Conservation (phyloP, 1,140 invertebrate species). For the Diorhabda sublineata region DNA sequence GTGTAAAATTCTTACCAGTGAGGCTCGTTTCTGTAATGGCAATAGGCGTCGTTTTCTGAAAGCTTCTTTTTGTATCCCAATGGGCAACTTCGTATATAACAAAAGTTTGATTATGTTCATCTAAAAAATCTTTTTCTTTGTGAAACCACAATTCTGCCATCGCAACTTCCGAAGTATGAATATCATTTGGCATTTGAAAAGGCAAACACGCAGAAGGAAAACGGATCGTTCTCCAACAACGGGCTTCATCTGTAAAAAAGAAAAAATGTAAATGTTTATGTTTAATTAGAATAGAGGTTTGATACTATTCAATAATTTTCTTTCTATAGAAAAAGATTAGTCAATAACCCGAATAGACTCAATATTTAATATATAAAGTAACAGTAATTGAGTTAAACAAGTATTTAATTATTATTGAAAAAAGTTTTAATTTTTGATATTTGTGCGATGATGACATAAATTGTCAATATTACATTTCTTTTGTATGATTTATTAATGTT, state of each 20-base stretch:
- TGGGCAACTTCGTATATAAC: conserved; percentile 75
- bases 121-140: conserved; percentile 57
- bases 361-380: too few species aligned
- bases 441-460: too few species aligned
- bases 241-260: conserved; percentile 40
- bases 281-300: too few species aligned
- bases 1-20: conserved; percentile 48
- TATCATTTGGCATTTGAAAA: conserved; percentile 64
- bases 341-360: too few species aligned
- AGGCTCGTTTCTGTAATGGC: conserved; percentile 68
- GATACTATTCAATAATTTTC: too few species aligned
- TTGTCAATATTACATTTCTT: too few species aligned
- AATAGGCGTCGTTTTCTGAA: conserved; percentile 68
- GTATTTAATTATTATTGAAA: too few species aligned
- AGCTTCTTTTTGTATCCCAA: conserved; percentile 65
- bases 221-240: conserved; percentile 42
- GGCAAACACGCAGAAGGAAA: conserved; percentile 66
- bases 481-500: too few species aligned
- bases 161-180: conserved; percentile 65
- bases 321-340: too few species aligned
- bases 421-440: too few species aligned
- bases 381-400: too few species aligned
- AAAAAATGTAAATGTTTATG: background rate
- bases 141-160: conserved; percentile 77
- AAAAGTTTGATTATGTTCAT: conserved; percentile 66